Evolutionary conservation across 2,797 vertebrate species (phyloP).

Genomic region (Presbytis comata): DNA sequence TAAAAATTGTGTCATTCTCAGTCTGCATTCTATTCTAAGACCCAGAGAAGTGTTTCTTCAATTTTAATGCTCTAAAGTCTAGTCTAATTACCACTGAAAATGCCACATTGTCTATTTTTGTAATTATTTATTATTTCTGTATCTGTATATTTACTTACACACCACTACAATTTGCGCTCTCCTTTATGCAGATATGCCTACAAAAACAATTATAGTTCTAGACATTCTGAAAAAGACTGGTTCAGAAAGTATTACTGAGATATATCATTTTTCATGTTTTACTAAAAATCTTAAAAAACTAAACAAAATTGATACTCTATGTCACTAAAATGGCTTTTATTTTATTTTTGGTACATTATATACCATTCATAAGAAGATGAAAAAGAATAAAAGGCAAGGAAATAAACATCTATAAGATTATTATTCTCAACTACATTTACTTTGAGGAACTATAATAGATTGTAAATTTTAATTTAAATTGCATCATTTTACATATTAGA

Average conservation of each 20-base stretch:
- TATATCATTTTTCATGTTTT: background rate
- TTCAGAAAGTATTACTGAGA: background rate
- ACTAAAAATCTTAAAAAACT: background rate
- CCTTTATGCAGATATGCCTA: background rate
- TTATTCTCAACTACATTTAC: background rate
- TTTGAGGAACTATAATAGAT: background rate
- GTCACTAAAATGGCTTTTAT: background rate
- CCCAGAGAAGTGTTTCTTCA: slow-evolving; percentile 17
- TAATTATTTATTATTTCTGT: background rate
- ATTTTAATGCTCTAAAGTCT: background rate
- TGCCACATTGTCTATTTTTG: background rate
- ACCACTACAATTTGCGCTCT: background rate
- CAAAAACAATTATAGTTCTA: background rate
- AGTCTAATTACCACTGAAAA: slow-evolving; percentile 44
- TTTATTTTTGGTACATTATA: background rate
- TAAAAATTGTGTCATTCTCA: background rate
- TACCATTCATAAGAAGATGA: accelerated
- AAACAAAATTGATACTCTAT: background rate
- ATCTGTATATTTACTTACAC: background rate
- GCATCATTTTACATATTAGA: background rate
- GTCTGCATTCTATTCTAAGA: slow-evolving; percentile 20
- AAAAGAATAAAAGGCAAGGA: background rate
- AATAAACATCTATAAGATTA: background rate
- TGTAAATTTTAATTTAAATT: background rate
- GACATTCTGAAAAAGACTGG: background rate